A percentile compares a stretch with the other conserved stretches of the same genome.
These are phyloP conservation scores for Cryptoblepharus egeriae DNA, from an alignment of 2,797 vertebrate species.

Conservation along the genomic window DNA sequence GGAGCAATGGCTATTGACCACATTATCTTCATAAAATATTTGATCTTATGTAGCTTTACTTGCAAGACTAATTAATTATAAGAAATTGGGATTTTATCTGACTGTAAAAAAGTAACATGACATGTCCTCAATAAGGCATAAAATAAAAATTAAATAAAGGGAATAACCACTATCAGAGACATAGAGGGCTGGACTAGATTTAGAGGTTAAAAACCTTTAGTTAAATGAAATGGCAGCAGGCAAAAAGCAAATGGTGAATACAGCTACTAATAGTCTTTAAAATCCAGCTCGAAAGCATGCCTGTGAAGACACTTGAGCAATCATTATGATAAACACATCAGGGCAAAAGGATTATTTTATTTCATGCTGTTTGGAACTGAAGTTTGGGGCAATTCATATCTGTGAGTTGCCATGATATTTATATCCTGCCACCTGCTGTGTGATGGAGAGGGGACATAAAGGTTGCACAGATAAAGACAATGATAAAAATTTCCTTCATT, in stretches of 20 bases:
- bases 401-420: constrained; percentile 60
- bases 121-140: constrained; percentile 17
- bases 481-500: constrained; percentile 76
- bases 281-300: constrained; percentile 54
- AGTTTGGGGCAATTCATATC: constrained; percentile 60
- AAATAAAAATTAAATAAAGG: background rate
- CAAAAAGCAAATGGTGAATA: constrained; percentile 1
- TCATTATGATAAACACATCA: constrained; percentile 59
- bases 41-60: background rate
- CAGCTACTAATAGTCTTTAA: constrained; percentile 43
- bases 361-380: constrained; percentile 64
- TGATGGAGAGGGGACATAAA: constrained; percentile 70
- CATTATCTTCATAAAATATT: background rate
- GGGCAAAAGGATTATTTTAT: constrained; percentile 62
- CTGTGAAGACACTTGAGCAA: constrained; percentile 48
- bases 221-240: constrained; percentile 37
- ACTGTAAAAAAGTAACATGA: background rate
- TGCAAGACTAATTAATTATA: background rate
- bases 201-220: constrained; percentile 3
- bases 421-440: constrained; percentile 39
- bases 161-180: background rate
- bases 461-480: constrained; percentile 76
- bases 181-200: background rate
- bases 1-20: background rate
- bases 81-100: background rate